Evolutionary conservation across 2,113 vertebrate genomes (phyloP).

Genomic region (Cardinalis cardinalis): DNA sequence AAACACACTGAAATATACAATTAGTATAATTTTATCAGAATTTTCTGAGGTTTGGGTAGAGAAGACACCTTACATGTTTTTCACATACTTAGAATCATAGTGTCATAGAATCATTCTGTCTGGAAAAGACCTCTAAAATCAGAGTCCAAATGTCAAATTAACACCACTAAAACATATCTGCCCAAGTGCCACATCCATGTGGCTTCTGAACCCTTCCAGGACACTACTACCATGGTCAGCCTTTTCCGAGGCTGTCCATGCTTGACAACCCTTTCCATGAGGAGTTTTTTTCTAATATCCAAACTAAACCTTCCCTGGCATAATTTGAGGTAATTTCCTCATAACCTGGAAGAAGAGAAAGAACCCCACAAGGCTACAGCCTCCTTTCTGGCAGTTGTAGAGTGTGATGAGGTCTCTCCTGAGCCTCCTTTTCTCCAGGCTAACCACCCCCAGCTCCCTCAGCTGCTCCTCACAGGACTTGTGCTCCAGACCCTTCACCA

Average conservation of each 20-base stretch:
- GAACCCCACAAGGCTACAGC: neutral
- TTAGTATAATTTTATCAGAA: neutral
- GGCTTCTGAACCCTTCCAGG: neutral
- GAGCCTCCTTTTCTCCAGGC: neutral
- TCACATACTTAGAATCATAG: neutral
- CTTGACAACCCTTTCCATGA: fast-evolving
- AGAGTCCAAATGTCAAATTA: neutral
- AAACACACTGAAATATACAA: neutral
- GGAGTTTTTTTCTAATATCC: neutral
- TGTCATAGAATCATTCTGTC: neutral
- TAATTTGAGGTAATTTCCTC: neutral
- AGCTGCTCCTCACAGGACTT: neutral
- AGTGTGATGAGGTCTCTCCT: neutral
- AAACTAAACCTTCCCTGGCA: neutral
- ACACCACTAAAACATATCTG: neutral
- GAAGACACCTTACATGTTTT: neutral
- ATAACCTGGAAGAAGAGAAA: neutral
- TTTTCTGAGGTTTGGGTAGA: neutral
- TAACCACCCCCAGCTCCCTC: neutral
- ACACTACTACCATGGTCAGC: neutral
- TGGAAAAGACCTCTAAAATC: neutral
- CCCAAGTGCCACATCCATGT: neutral
- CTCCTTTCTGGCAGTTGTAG: neutral
- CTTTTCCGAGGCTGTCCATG: neutral
- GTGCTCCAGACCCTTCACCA: neutral